phyloP scores from a whole-genome alignment of 2,113 vertebrate genomes.

The Gasterosteus nipponicus region DNA sequence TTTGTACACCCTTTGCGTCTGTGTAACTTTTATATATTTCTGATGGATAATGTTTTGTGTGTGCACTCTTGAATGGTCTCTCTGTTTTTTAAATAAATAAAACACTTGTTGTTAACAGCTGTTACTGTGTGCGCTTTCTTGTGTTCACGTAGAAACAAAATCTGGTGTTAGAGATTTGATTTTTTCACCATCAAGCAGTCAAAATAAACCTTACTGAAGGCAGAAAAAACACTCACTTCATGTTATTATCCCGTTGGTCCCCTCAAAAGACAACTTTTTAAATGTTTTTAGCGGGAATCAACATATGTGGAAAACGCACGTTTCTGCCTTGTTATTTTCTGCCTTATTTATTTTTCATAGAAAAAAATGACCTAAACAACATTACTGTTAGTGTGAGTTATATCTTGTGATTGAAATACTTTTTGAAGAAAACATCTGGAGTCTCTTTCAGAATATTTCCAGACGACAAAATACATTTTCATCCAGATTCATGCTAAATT shows the following conservation, averaged over 20 bases:
- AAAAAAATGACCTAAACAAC: no score
- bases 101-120: conserved; percentile 60
- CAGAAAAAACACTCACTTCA: neutral
- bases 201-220: neutral
- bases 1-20: conserved; percentile 63
- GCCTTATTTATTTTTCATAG: no score
- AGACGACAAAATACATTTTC: neutral
- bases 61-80: conserved; percentile 60
- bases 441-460: neutral
- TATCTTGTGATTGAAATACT: neutral
- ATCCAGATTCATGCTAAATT: neutral
- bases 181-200: neutral
- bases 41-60: conserved; percentile 67
- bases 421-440: no score
- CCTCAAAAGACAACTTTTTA: no score
- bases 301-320: no score
- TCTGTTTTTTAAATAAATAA: conserved; percentile 81
- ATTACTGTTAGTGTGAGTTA: no score
- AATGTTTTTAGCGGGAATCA: no score
- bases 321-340: no score
- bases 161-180: neutral
- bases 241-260: neutral
- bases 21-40: conserved; percentile 62
- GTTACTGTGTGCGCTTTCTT: neutral
- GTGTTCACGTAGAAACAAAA: neutral